Evolutionary conservation across 2,888 invertebrate species (phyloP), one percentile per base, ranked within the genome.

Genomic region (Trisateles emortualis): DNA sequence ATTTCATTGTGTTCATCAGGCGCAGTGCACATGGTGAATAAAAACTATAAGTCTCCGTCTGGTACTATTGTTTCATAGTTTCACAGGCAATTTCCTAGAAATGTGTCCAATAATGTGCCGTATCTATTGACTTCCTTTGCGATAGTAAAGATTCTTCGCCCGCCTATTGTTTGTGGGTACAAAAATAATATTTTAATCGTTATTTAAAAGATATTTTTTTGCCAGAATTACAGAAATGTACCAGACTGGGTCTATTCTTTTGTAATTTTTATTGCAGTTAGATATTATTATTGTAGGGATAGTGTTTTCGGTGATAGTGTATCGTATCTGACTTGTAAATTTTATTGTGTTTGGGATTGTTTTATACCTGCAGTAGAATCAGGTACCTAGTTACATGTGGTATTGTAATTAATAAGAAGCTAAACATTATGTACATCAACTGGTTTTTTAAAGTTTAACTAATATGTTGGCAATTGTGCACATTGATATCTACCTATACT

Each of bases 81-180:
- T 72, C 71, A 74, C 78, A 79, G 71, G 63, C 75, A 57, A 77
- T 82, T 88, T 89, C 89, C 63, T 59, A 76, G 89, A 90, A 90
- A 76, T 63, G 54, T 72, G 62, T 58, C 76, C 82, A 83, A 87
- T 88, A 86, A 82, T 74, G 72, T 72, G 48, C 79, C 75, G 79
- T 89, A 90, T 90, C 89, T 90, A 84, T 90, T 84, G 83, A 89
- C 84, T 90, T 91, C 92, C 90, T 87, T 76, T 84, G 76, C 71
- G 90, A 90, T 90, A 87, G 76, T 88, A 88, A 90, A 87, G 80
- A 84, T 78, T 84, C 83, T 75, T 76, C 65, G 68, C 58, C 74
- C 45, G 61, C 52, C 84, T 69, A 86, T 91, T 92, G 90, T 92
- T 86, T 87, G 86, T 72, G 73, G 70, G 73, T 68, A 80, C 78